Evolutionary conservation across 2,797 vertebrate species (phyloP).

Genomic region (Dicrostonyx torquatus): DNA sequence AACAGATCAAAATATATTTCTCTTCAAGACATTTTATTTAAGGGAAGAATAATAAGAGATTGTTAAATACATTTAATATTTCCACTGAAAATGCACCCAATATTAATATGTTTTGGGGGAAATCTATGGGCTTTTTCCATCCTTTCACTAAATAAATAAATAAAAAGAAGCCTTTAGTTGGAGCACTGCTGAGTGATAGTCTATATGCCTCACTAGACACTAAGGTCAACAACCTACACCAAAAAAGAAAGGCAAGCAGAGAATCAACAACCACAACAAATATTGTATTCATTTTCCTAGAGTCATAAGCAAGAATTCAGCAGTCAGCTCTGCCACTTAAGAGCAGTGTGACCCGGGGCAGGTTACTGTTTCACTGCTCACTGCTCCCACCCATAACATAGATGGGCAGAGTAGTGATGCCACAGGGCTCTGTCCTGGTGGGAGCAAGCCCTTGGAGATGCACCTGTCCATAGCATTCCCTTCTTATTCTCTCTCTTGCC

Average conservation of each 20-base stretch:
- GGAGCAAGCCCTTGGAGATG: neutral
- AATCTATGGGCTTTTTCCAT: neutral
- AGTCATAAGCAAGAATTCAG: neutral
- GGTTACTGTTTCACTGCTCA: neutral
- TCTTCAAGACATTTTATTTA: constrained; percentile 20
- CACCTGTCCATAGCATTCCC: neutral
- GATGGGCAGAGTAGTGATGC: neutral
- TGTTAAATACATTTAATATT: neutral
- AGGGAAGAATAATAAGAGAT: neutral
- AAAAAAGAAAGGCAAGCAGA: neutral
- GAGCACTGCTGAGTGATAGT: neutral
- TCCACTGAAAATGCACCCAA: constrained; percentile 1
- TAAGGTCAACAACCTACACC: neutral
- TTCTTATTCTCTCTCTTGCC: neutral
- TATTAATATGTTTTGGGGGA: neutral
- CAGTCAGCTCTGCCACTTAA: neutral
- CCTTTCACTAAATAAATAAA: neutral
- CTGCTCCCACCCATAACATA: neutral
- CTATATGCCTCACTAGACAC: neutral
- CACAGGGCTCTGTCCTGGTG: neutral
- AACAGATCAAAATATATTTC: constrained; percentile 2
- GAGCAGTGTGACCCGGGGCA: neutral
- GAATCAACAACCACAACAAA: neutral
- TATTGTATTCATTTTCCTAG: neutral
- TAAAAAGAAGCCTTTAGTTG: neutral